Conservation (phyloP, 1,140 invertebrate species). For the Prorops nasuta region DNA sequence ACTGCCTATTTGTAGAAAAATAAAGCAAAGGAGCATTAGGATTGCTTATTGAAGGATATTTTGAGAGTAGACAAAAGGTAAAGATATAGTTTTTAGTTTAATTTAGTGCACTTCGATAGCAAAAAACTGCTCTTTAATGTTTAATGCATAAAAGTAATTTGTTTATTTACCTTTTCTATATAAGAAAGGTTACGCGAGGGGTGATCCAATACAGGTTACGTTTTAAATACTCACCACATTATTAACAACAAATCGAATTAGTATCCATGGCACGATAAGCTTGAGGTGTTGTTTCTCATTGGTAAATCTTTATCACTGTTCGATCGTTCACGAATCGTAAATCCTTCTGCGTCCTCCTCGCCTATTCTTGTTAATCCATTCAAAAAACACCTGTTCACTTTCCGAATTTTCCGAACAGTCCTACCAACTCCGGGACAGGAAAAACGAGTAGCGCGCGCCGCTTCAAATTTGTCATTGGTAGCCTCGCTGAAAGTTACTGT, state of each 20-base stretch:
- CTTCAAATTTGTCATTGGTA: constrained; percentile 17
- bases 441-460: constrained; percentile 18
- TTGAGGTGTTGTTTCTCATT: constrained; percentile 12
- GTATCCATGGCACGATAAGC: constrained; percentile 19
- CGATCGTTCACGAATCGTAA: background rate
- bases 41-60: too few relatives aligned
- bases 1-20: too few relatives aligned
- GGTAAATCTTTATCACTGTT: constrained; percentile 20
- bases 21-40: too few relatives aligned
- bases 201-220: constrained; percentile 13
- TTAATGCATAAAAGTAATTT: constrained; percentile 1
- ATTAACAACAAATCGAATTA: background rate
- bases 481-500: too few relatives aligned
- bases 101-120: too few relatives aligned
- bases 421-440: constrained; percentile 49
- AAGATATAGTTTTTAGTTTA: too few relatives aligned
- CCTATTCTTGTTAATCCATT: constrained; percentile 51
- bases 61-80: too few relatives aligned
- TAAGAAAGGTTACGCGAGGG: constrained; percentile 7
- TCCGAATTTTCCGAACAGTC: constrained; percentile 64
- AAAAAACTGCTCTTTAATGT: too few relatives aligned
- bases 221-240: constrained; percentile 26
- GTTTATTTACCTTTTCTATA: constrained; percentile 30
- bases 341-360: constrained; percentile 1
- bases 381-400: constrained; percentile 68